Conservation (phyloP, 2,888 invertebrate genomes). For the Ptilodon capucinus region DNA sequence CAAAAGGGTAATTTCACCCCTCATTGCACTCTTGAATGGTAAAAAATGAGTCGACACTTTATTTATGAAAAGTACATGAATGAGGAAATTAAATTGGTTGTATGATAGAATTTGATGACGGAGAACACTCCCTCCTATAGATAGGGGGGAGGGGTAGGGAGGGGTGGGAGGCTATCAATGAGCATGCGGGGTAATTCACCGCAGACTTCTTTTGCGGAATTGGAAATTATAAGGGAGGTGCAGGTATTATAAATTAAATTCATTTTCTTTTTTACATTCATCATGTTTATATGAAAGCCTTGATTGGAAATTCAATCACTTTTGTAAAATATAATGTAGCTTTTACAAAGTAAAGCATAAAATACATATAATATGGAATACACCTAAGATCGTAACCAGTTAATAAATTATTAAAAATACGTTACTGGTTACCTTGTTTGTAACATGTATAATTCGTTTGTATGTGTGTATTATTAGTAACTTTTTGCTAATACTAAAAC, state of each 20-base stretch:
- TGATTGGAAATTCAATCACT: no score
- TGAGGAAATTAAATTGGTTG: constrained; percentile 6
- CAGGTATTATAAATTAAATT: not conserved
- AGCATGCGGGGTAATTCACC: not conserved
- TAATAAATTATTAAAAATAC: no score
- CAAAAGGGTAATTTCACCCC: constrained; percentile 36
- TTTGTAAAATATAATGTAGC: no score
- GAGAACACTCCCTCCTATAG: not conserved
- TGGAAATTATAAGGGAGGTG: not conserved
- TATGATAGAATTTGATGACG: constrained; percentile 6
- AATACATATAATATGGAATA: no score
- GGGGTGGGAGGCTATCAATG: not conserved
- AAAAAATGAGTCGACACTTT: constrained; percentile 40
- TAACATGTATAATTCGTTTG: no score
- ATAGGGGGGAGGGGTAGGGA: not conserved
- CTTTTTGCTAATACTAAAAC: no score
- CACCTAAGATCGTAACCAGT: no score
- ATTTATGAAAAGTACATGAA: constrained; percentile 27
- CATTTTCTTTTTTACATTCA: not conserved
- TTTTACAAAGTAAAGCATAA: no score
- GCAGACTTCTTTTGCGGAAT: not conserved
- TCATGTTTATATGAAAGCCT: not conserved
- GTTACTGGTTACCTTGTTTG: no score
- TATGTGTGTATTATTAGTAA: no score
- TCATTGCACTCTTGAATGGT: constrained; percentile 32